Evolutionary conservation across 2,113 vertebrate genomes (phyloP).

Genomic region (Myrmecobius fasciatus): DNA sequence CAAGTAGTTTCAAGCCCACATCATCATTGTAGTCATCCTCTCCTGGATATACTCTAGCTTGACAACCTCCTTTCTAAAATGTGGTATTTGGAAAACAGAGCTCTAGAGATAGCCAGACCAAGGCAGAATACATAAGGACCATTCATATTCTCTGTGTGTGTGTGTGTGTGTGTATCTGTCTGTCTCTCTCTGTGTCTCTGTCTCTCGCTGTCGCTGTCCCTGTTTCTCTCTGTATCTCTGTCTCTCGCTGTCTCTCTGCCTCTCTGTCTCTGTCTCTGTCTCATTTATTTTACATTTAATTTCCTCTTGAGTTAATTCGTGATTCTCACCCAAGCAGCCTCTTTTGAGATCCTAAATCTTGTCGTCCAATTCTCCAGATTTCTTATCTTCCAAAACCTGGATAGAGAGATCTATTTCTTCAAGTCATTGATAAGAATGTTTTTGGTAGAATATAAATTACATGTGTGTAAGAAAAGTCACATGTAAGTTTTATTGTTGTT

Average conservation of each 20-base stretch:
- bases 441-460: not conserved
- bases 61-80: not conserved
- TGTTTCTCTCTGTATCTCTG: not conserved
- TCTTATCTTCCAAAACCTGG: not conserved
- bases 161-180: no score
- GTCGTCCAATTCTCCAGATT: no score
- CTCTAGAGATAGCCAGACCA: not conserved
- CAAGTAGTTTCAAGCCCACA: not conserved
- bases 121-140: not conserved
- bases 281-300: no score
- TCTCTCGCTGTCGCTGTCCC: not conserved
- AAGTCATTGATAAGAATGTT: not conserved
- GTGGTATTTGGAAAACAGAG: not conserved
- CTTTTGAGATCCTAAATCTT: no score
- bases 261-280: no score
- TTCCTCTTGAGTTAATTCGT: no score
- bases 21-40: not conserved
- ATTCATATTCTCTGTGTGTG: no score
- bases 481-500: not conserved
- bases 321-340: no score
- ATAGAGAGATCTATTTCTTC: not conserved
- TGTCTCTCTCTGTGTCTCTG: no score
- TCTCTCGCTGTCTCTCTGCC: no score
- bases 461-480: not conserved
- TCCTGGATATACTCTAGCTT: not conserved